Evolutionary conservation across 2,797 vertebrate species (phyloP), one percentile per base, ranked within the genome.

Genomic region (Enteromius trimaculatus): DNA sequence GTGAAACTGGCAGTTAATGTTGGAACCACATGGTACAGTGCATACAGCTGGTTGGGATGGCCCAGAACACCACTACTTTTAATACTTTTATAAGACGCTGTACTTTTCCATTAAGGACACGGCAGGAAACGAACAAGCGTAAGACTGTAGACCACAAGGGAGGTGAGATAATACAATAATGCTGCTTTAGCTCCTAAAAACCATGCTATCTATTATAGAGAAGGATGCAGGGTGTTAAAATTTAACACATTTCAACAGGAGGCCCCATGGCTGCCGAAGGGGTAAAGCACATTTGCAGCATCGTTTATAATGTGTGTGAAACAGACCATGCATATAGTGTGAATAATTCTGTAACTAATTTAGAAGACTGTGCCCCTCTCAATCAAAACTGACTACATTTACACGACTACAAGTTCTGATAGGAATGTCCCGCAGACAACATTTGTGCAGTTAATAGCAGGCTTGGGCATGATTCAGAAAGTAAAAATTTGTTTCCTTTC

Each of bases 121-220:
- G 11, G 49, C 60, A 39, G 51, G 75, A 79, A 66, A 68, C 17
- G 1, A 44, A 55, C 29, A 75, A 58, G 31, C 13, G 14, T 60
- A 26, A n/a, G 58, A 37, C 68, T 68, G 31, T 31, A 51, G 23
- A 65, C 29, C 60, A 42, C 76, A 69, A 47, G 31, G 37, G 62
- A 79, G 62, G 60, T 53, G 37, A 81, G 83, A 84, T 80, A 62
- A 68, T 51, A 86, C 44, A 83, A 71, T 81, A 86, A 86, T 80
- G 68, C 53, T 49, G 71, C 39, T 79, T 81, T 81, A 79, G 34
- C 69, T 65, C 60, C 51, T 84, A 80, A 84, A 86, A 86, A 74
- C 34, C 66, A 77, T 55, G 84, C 70, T 81, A 88, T 88, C 85
- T 88, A 82, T 90, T 88, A 84, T 60, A 77, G 58, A 83, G 72